Evolutionary conservation across 2,888 invertebrate species (phyloP).

Genomic region (Alsophila aescularia): DNA sequence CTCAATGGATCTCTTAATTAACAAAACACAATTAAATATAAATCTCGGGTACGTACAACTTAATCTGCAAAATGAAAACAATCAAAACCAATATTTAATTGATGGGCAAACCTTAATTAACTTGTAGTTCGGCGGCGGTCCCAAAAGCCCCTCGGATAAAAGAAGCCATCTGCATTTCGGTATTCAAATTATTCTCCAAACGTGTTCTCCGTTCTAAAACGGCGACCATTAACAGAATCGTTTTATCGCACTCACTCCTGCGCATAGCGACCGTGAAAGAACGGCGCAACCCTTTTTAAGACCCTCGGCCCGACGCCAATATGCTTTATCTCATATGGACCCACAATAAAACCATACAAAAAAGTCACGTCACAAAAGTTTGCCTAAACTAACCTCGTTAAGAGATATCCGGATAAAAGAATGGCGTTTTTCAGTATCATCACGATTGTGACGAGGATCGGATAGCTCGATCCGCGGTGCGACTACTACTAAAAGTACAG

Average conservation of each 20-base stretch:
- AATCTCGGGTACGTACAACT: slow-evolving; percentile 68
- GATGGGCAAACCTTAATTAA: slow-evolving; percentile 83
- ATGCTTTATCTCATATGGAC: slow-evolving; percentile 77
- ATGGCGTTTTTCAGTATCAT: slow-evolving; percentile 83
- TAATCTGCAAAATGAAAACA: slow-evolving; percentile 76
- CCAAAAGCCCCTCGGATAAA: slow-evolving; percentile 70
- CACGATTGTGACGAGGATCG: slow-evolving; percentile 80
- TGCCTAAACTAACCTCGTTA: slow-evolving; percentile 84
- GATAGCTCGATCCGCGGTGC: slow-evolving; percentile 74
- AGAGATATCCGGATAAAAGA: slow-evolving; percentile 83
- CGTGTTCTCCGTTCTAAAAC: slow-evolving; percentile 73
- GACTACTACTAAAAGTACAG: slow-evolving; percentile 60
- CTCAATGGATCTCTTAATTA: slow-evolving; percentile 60
- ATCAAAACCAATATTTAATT: slow-evolving; percentile 82
- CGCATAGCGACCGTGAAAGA: slow-evolving; percentile 62
- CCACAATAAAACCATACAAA: slow-evolving; percentile 75
- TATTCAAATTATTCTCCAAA: slow-evolving; percentile 84
- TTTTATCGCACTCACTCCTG: slow-evolving; percentile 80
- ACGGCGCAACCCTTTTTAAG: slow-evolving; percentile 67
- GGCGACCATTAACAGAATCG: slow-evolving; percentile 59
- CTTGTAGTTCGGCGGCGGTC: slow-evolving; percentile 77
- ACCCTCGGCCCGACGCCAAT: slow-evolving; percentile 60
- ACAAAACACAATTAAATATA: slow-evolving; percentile 62
- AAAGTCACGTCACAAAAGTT: slow-evolving; percentile 82
- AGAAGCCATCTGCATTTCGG: slow-evolving; percentile 83